A percentile compares a stretch with the other conserved stretches of the same genome.
Evolutionary conservation across 2,113 vertebrate species (phyloP).

Genomic region (Ammospiza caudacuta): DNA sequence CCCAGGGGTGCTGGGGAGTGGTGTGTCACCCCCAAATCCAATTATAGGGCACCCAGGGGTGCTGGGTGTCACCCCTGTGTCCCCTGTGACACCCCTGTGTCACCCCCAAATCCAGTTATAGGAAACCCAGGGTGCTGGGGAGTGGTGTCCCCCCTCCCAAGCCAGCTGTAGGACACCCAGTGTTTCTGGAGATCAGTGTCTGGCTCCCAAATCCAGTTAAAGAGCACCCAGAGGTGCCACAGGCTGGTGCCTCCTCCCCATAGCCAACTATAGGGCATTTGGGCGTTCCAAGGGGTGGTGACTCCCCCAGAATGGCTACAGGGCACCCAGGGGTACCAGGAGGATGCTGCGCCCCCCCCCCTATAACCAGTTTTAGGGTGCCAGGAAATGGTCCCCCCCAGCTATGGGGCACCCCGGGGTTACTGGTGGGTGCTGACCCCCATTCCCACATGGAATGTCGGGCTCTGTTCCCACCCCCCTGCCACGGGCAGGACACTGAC

Average conservation of each 20-base stretch:
- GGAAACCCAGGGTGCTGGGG: too few relatives aligned
- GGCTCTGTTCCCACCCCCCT: neutral
- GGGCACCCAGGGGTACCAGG: too few relatives aligned
- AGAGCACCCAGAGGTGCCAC: neutral
- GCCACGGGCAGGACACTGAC: constrained; percentile 68
- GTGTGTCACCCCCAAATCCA: too few relatives aligned
- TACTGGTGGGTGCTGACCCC: neutral
- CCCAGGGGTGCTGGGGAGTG: too few relatives aligned
- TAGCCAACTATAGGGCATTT: neutral
- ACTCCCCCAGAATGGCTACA: too few relatives aligned
- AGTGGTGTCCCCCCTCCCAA: too few relatives aligned
- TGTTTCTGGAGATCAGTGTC: neutral
- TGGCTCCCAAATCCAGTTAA: neutral
- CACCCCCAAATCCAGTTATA: too few relatives aligned
- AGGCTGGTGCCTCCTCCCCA: neutral
- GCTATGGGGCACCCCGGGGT: too few relatives aligned
- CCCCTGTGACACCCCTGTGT: too few relatives aligned
- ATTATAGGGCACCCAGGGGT: too few relatives aligned
- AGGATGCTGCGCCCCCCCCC: neutral
- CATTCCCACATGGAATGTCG: neutral
- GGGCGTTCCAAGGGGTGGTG: neutral
- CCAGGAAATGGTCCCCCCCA: neutral
- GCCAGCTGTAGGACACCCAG: rapidly evolving
- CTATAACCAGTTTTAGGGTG: neutral
- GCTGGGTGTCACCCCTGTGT: too few relatives aligned